A percentile compares a stretch with the other conserved stretches of the same genome.
These are phyloP conservation scores for Penaeus chinensis DNA, from an alignment of 1,140 invertebrate species.

Conservation along the genomic window DNA sequence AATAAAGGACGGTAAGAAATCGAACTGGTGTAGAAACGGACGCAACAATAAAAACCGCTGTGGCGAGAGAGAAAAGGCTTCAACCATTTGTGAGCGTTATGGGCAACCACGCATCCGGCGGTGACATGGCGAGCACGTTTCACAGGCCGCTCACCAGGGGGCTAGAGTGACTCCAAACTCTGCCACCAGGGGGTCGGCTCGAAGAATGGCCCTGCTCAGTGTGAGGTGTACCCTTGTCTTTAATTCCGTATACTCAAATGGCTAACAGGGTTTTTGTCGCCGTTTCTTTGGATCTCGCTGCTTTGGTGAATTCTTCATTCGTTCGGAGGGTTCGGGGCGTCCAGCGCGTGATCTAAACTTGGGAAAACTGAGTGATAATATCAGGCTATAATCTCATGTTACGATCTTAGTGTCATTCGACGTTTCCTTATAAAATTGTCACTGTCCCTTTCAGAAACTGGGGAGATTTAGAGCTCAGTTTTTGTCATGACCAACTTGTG, in stretches of 20 bases:
- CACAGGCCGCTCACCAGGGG: conserved; percentile 51
- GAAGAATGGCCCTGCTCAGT: conserved; percentile 55
- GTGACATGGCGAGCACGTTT: conserved; percentile 58
- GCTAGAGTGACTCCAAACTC: conserved; percentile 54
- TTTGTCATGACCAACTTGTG: conserved; percentile 47
- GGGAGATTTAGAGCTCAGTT: conserved; percentile 40
- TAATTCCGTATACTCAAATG: conserved; percentile 61
- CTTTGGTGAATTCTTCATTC: conserved; percentile 35
- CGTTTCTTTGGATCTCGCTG: conserved; percentile 36
- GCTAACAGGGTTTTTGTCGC: conserved; percentile 54
- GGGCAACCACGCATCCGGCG: conserved; percentile 53
- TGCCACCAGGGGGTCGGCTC: conserved; percentile 48
- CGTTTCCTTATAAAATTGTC: conserved; percentile 62
- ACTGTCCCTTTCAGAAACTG: conserved; percentile 55
- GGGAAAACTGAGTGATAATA: conserved; percentile 32
- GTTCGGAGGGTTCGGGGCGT: not conserved
- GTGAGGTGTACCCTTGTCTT: conserved; percentile 60
- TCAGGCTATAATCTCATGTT: conserved; percentile 49
- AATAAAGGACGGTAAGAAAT: not conserved
- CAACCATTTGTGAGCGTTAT: conserved; percentile 53
- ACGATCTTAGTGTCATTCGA: conserved; percentile 58
- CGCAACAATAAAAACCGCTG: conserved; percentile 10
- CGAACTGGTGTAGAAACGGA: conserved; percentile 7
- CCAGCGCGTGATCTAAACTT: conserved; percentile 12
- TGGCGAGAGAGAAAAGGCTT: conserved; percentile 27